Evolutionary conservation across 2,113 vertebrate genomes (phyloP).

Genomic region (Hucho hucho): DNA sequence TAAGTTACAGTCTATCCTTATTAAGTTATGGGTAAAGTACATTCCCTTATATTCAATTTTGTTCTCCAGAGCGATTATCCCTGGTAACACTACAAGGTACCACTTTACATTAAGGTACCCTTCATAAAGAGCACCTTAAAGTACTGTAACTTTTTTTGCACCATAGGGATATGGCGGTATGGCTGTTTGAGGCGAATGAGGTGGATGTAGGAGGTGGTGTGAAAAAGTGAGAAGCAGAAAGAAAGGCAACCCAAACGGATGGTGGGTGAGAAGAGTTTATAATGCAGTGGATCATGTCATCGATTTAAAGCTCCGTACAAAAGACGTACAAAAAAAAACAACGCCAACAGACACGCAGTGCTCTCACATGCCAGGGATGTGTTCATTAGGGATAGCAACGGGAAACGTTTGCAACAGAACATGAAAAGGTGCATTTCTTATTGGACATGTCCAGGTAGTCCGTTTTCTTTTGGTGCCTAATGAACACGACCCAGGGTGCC

Average conservation of each 20-base stretch:
- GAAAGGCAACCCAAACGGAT: constrained; percentile 57
- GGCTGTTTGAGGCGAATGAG: not conserved
- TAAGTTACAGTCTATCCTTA: constrained; percentile 26
- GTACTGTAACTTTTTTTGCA: constrained; percentile 44
- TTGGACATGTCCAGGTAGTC: no score
- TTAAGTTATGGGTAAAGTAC: constrained; percentile 33
- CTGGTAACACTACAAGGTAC: not conserved
- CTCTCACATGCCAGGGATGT: constrained; percentile 39
- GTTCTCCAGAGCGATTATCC: no score
- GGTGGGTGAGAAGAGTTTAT: constrained; percentile 76
- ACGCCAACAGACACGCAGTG: constrained; percentile 66
- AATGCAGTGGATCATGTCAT: constrained; percentile 72
- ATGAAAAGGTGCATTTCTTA: no score
- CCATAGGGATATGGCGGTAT: constrained; percentile 56
- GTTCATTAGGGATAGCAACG: constrained; percentile 25
- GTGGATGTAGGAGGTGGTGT: no score
- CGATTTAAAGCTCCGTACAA: constrained; percentile 84
- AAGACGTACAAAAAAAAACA: constrained; percentile 86
- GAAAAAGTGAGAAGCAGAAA: constrained; percentile 14
- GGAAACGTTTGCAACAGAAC: no score
- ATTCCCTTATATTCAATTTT: not conserved
- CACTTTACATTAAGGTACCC: no score
- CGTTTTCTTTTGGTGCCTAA: no score
- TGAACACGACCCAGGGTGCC: not conserved
- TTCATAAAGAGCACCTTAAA: not conserved